Percentiles rank a stretch among this genome's conserved stretches.
Conservation (phyloP, 2,888 invertebrate species). For the Coelopa pilipes region DNA sequence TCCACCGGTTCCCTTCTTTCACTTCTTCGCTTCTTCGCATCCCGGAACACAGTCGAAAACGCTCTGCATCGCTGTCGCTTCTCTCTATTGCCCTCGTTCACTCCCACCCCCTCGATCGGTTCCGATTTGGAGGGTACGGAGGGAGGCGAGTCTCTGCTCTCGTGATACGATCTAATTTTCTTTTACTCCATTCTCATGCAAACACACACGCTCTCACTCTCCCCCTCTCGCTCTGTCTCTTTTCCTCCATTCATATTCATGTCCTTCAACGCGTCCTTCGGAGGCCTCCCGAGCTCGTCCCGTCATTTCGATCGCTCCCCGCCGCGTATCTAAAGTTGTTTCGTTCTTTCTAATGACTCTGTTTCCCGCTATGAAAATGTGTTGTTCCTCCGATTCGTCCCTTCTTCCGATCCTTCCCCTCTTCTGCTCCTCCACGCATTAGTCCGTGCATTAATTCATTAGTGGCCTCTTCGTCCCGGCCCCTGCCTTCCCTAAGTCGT, state of each 20-base stretch:
- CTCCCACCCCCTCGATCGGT: background rate
- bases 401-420: background rate
- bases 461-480: background rate
- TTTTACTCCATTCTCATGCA: background rate
- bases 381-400: background rate
- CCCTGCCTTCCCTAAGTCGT: background rate
- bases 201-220: too few relatives aligned
- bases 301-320: background rate
- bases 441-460: background rate
- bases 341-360: background rate
- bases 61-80: background rate
- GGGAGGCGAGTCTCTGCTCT: background rate
- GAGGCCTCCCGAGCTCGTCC: too few relatives aligned
- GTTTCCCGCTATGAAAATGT: conserved; percentile 1
- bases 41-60: too few relatives aligned
- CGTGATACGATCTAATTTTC: background rate
- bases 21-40: too few relatives aligned
- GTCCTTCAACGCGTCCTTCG: too few relatives aligned
- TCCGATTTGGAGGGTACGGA: background rate
- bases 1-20: too few relatives aligned
- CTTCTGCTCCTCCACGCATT: background rate
- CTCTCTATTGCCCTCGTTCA: background rate
- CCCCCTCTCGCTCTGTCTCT: too few relatives aligned
- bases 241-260: too few relatives aligned
- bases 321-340: conserved; percentile 10